phyloP scores from a whole-genome alignment of 2,888 invertebrate species.

The Euplexia lucipara region DNA sequence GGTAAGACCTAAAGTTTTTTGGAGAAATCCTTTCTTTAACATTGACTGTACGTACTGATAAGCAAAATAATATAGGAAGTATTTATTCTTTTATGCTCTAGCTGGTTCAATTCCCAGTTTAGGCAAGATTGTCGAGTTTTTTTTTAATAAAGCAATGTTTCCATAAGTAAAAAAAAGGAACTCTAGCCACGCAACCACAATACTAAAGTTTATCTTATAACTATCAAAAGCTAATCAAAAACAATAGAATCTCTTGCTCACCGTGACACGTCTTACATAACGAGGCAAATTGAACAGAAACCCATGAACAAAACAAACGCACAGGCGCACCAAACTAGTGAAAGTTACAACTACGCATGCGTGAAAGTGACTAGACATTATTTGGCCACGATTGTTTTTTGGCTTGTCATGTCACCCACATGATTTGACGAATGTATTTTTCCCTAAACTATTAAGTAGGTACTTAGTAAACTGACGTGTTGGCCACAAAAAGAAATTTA shows the following conservation, averaged over 20 bases:
- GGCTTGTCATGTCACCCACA: conserved; percentile 19
- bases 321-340: conserved; percentile 65
- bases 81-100: too few species aligned
- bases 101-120: too few species aligned
- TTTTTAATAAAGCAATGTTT: too few species aligned
- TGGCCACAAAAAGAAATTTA: conserved; percentile 1
- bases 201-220: not conserved
- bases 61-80: too few species aligned
- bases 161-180: too few species aligned
- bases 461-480: not conserved
- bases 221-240: conserved; percentile 15
- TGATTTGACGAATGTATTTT: conserved; percentile 2
- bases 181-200: conserved; percentile 10
- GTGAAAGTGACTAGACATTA: conserved; percentile 72
- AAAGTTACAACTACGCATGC: conserved; percentile 75
- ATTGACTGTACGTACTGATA: too few species aligned
- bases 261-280: conserved; percentile 45
- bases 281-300: conserved; percentile 49
- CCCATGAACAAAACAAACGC: conserved; percentile 56
- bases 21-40: too few species aligned
- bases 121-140: too few species aligned
- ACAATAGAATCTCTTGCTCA: conserved; percentile 27
- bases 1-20: too few species aligned
- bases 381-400: conserved; percentile 62
- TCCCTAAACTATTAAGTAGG: not conserved